Conservation (phyloP, 2,888 invertebrate genomes). For the Sceliomorpha sp. region DNA sequence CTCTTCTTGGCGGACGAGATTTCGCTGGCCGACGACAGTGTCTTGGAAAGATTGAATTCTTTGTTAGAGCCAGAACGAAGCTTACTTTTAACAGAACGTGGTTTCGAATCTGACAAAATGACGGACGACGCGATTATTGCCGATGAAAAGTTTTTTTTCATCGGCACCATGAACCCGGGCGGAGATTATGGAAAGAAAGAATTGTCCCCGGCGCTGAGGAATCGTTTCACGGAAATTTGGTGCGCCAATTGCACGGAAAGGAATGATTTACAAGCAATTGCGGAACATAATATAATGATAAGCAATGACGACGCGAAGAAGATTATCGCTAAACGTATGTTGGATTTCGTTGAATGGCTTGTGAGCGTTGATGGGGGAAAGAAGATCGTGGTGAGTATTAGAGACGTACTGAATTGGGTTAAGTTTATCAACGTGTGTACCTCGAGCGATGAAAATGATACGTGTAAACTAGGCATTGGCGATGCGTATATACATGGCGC, state of each 20-base stretch:
- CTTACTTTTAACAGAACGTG: conserved; percentile 94
- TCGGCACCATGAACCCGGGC: conserved; percentile 99
- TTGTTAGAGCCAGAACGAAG: conserved; percentile 96
- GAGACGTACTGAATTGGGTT: conserved; percentile 96
- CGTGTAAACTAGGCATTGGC: conserved; percentile 79
- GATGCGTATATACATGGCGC: conserved; percentile 94
- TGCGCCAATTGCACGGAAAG: conserved; percentile 89
- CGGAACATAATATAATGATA: conserved; percentile 88
- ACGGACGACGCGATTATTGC: conserved; percentile 84
- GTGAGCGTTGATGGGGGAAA: conserved; percentile 86
- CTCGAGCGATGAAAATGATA: conserved; percentile 59
- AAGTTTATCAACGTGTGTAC: conserved; percentile 89
- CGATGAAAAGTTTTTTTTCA: conserved; percentile 89
- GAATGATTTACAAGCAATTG: conserved; percentile 89
- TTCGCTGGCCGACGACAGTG: conserved; percentile 98
- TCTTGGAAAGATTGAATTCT: conserved; percentile 97
- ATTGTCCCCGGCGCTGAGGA: conserved; percentile 96
- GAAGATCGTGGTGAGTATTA: conserved; percentile 92
- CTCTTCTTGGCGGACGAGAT: conserved; percentile 99
- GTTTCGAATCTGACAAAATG: conserved; percentile 81
- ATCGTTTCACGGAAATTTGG: conserved; percentile 99
- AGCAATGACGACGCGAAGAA: conserved; percentile 82
- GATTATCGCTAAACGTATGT: conserved; percentile 86
- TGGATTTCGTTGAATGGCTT: conserved; percentile 91
- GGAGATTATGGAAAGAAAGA: conserved; percentile 99